Evolutionary conservation across 2,113 vertebrate species (phyloP).

Genomic region (Anolis sagrei): DNA sequence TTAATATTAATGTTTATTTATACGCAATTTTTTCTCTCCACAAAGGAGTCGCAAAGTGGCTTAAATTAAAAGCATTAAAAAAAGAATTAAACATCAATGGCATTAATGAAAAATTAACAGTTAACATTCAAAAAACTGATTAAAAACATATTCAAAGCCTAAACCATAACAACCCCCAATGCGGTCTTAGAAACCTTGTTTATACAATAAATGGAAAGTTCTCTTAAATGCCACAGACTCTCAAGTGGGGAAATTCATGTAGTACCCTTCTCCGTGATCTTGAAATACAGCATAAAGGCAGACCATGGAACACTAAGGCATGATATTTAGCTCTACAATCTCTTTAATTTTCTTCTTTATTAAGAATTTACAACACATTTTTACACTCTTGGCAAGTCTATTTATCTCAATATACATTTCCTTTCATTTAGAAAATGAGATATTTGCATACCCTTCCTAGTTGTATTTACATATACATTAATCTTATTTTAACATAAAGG

Average conservation of each 20-base stretch:
- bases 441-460: slow-evolving; percentile 46
- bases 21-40: no score
- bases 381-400: slow-evolving; percentile 42
- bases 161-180: no score
- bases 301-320: slow-evolving; percentile 58
- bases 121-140: no score
- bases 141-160: no score
- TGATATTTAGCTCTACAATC: slow-evolving; percentile 32
- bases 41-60: no score
- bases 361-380: slow-evolving; percentile 46
- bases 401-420: slow-evolving; percentile 47
- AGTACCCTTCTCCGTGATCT: slow-evolving; percentile 36
- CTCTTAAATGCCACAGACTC: neutral
- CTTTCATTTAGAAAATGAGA: slow-evolving; percentile 31
- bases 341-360: slow-evolving; percentile 30
- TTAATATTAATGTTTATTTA: no score
- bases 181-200: no score
- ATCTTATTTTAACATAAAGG: slow-evolving; percentile 18
- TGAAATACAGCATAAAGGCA: slow-evolving; percentile 41
- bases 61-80: no score
- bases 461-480: slow-evolving; percentile 64
- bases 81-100: no score
- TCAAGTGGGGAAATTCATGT: slow-evolving; percentile 48
- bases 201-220: neutral
- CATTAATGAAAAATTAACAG: no score